Percentiles rank a stretch among this genome's conserved stretches.
These are phyloP conservation scores for Pteria penguin DNA, from an alignment of 2,888 invertebrate species.

Conservation along the genomic window DNA sequence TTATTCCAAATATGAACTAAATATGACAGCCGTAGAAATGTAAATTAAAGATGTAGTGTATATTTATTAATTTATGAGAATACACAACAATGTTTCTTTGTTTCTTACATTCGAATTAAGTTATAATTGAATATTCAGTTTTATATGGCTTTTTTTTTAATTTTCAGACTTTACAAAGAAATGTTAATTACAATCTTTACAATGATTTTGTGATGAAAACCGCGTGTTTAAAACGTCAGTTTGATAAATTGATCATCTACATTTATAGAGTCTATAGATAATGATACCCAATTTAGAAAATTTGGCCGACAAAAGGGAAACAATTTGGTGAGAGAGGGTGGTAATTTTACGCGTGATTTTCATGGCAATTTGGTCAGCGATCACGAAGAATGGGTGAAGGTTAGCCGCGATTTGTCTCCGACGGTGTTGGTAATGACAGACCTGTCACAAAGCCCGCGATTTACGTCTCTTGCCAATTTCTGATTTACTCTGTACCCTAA, in stretches of 20 bases:
- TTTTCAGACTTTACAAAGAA: neutral
- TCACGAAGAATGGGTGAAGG: conserved; percentile 36
- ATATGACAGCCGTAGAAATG: neutral
- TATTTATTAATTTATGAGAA: neutral
- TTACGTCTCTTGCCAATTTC: conserved; percentile 29
- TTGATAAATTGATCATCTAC: conserved; percentile 48
- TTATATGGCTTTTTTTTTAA: neutral
- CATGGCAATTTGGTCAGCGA: conserved; percentile 43
- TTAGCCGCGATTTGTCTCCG: conserved; percentile 37
- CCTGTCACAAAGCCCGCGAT: conserved; percentile 36
- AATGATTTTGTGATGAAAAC: neutral
- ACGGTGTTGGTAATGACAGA: conserved; percentile 37
- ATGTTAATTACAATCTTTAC: neutral
- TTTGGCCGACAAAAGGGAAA: conserved; percentile 37
- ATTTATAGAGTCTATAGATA: conserved; percentile 35
- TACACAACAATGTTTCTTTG: too few relatives aligned
- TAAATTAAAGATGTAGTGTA: too few relatives aligned
- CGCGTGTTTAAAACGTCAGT: conserved; percentile 40
- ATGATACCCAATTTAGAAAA: conserved; percentile 40
- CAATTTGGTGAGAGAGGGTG: conserved; percentile 36
- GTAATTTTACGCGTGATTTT: conserved; percentile 41
- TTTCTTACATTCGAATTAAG: too few relatives aligned
- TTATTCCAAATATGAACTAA: neutral
- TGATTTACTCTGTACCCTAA: conserved; percentile 5
- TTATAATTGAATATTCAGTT: too few relatives aligned